Percentiles rank a stretch among this genome's conserved stretches.
These are phyloP conservation scores for Xestoiulus laeticollis DNA, from an alignment of 2,888 invertebrate species.

Conservation along the genomic window DNA sequence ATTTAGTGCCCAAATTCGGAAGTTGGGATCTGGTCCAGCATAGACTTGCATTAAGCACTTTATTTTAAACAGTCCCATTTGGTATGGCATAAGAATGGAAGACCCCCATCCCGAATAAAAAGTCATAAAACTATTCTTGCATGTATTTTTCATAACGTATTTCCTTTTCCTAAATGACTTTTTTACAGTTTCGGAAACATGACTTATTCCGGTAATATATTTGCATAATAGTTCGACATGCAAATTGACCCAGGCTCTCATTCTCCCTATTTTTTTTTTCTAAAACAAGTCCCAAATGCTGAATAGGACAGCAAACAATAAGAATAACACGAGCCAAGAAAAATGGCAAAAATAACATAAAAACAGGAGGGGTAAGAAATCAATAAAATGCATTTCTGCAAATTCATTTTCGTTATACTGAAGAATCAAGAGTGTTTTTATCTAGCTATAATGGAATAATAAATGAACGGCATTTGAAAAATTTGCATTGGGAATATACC, in stretches of 20 bases:
- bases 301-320: not conserved
- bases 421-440: not conserved
- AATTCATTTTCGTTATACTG: constrained; percentile 13
- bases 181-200: constrained; percentile 5
- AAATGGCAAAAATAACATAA: not conserved
- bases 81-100: not conserved
- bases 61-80: constrained; percentile 13
- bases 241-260: not conserved
- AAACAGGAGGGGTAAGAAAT: constrained; percentile 20
- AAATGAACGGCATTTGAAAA: constrained; percentile 13
- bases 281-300: not conserved
- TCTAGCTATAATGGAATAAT: constrained; percentile 22
- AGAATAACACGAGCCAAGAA: not conserved
- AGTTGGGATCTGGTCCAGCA: not conserved
- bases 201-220: constrained; percentile 9
- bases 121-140: constrained; percentile 20
- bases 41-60: not conserved
- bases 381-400: constrained; percentile 21
- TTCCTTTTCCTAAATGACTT: constrained; percentile 21
- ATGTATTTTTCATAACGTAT: constrained; percentile 23
- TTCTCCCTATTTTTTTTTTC: too few relatives aligned
- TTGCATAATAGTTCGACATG: constrained; percentile 6
- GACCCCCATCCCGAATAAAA: not conserved
- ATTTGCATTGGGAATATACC: not conserved
- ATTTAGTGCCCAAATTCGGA: not conserved